These are phyloP conservation scores for Telmatherina bonti DNA, from an alignment of 2,797 vertebrate species.

Conservation along the genomic window DNA sequence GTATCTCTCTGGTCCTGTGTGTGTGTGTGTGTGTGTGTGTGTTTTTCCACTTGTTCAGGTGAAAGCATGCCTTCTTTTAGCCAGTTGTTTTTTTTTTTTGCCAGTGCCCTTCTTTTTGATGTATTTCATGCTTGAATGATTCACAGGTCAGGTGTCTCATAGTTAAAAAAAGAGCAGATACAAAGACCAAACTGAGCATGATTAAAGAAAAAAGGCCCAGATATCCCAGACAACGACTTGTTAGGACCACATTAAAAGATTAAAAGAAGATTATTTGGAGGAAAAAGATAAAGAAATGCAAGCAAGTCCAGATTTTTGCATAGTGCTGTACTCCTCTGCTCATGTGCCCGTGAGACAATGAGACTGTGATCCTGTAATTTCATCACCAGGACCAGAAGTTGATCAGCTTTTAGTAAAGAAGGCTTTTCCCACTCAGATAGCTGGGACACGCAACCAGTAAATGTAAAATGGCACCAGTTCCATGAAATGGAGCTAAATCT, in stretches of 20 bases:
- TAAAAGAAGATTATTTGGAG: not conserved
- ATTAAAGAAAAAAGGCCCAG: not conserved
- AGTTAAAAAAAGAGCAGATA: not conserved
- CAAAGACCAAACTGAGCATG: not conserved
- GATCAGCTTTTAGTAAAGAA: conserved; percentile 28
- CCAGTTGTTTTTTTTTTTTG: too few species aligned
- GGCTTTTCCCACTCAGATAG: conserved; percentile 23
- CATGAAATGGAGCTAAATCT: conserved; percentile 49
- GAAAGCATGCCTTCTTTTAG: too few species aligned
- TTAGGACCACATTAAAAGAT: not conserved
- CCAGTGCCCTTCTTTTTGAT: too few species aligned
- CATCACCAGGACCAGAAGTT: conserved; percentile 14
- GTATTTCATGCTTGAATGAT: not conserved
- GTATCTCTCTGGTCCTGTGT: not conserved
- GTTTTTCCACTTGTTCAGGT: not conserved
- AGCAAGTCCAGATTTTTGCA: not conserved
- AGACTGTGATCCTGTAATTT: conserved; percentile 7
- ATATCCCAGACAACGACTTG: not conserved
- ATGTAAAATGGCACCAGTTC: conserved; percentile 49
- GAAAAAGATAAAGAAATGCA: not conserved
- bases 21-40: too few species aligned
- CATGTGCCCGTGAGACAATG: not conserved
- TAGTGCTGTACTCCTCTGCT: not conserved
- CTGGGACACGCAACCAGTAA: conserved; percentile 44
- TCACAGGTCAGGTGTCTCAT: not conserved